These are phyloP conservation scores for Chrysemys picta DNA, from an alignment of 2,113 vertebrate species.

Conservation along the genomic window DNA sequence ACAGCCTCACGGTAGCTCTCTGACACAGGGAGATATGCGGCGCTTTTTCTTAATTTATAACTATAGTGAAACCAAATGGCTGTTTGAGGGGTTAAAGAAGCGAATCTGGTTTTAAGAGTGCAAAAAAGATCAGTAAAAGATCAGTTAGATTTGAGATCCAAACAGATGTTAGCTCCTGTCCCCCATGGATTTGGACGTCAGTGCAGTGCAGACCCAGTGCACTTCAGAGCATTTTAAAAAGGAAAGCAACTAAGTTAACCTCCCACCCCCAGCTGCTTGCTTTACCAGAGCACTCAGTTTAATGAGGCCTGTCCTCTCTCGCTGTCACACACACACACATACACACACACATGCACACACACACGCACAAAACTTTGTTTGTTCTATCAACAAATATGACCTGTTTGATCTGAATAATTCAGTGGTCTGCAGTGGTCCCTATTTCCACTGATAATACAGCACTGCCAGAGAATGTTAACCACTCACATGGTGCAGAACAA, in stretches of 20 bases:
- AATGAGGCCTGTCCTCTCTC: constrained; percentile 30
- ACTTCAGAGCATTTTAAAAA: neutral
- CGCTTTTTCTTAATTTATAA: neutral
- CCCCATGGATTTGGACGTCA: rapidly evolving
- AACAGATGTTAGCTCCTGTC: neutral
- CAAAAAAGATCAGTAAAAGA: neutral
- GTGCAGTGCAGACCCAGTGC: neutral
- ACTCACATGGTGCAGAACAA: constrained; percentile 36
- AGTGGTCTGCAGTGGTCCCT: constrained; percentile 14
- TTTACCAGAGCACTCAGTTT: constrained; percentile 2
- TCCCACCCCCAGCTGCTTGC: neutral
- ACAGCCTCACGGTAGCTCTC: too few species aligned
- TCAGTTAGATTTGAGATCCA: neutral
- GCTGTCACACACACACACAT: neutral
- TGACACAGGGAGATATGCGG: neutral
- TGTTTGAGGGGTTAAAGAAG: neutral
- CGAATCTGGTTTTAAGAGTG: neutral
- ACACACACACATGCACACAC: neutral
- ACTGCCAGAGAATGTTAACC: constrained; percentile 51
- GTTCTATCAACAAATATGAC: constrained; percentile 44
- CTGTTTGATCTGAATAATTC: constrained; percentile 74
- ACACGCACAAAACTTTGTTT: neutral
- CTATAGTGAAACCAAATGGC: neutral
- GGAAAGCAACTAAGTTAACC: neutral
- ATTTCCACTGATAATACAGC: constrained; percentile 16